Evolutionary conservation across 2,888 invertebrate genomes (phyloP).

Genomic region (Dicranocentrus wangi): DNA sequence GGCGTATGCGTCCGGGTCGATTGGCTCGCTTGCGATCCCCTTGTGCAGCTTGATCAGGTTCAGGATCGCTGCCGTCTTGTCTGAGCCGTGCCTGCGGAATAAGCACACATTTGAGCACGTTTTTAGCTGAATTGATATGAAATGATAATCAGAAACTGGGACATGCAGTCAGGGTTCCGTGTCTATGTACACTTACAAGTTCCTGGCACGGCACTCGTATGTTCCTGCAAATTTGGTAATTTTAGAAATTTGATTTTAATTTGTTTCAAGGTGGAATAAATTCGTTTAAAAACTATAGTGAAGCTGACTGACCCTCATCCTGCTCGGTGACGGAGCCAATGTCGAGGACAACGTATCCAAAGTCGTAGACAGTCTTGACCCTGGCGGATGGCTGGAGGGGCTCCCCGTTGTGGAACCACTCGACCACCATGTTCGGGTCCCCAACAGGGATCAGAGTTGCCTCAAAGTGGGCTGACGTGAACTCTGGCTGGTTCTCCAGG

Average conservation of each 20-base stretch:
- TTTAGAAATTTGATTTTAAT: no score
- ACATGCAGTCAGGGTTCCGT: no score
- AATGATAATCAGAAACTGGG: no score
- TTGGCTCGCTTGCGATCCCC: conserved; percentile 89
- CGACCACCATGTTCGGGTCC: conserved; percentile 92
- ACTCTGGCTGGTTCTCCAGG: conserved; percentile 43
- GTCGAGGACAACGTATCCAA: conserved; percentile 95
- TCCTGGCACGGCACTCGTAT: conserved; percentile 92
- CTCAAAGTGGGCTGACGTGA: conserved; percentile 80
- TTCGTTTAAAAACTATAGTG: no score
- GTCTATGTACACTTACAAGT: no score
- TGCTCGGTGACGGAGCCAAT: conserved; percentile 78
- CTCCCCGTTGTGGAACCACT: conserved; percentile 97
- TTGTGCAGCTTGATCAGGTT: conserved; percentile 86
- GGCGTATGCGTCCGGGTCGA: conserved; percentile 92
- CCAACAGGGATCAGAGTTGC: conserved; percentile 94
- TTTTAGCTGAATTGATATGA: no score
- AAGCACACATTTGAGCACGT: no score
- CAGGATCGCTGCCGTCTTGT: conserved; percentile 88
- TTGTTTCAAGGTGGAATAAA: no score
- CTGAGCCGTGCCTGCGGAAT: conserved; percentile 82
- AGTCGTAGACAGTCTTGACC: conserved; percentile 90
- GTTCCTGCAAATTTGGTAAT: conserved; percentile 81
- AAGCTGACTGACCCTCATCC: conserved; percentile 47
- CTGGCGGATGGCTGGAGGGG: conserved; percentile 91